A percentile compares a stretch with the other conserved stretches of the same genome.
Evolutionary conservation across 2,113 vertebrate species (phyloP).

Genomic region (Helogale parvula): DNA sequence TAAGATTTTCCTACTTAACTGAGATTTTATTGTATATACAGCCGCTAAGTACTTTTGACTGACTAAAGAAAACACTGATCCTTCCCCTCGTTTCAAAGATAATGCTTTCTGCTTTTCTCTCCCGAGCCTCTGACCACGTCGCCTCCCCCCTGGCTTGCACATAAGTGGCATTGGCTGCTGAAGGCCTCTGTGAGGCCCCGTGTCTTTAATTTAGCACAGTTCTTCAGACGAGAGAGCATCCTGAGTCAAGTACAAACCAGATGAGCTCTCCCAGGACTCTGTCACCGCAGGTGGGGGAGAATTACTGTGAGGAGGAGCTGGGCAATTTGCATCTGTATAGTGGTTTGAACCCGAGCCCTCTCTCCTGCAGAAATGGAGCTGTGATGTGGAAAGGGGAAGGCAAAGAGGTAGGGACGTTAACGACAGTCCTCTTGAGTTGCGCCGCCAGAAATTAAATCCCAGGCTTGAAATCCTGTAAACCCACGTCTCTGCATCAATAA

Average conservation of each 20-base stretch:
- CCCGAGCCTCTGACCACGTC: background rate
- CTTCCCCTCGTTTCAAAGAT: background rate
- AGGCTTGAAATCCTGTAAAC: background rate
- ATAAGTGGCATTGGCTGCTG: fast-evolving
- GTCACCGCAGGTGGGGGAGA: background rate
- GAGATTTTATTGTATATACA: background rate
- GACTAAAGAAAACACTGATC: background rate
- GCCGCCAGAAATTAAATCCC: background rate
- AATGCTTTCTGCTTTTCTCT: background rate
- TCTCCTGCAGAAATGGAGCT: background rate
- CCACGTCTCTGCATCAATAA: background rate
- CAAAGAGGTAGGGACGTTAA: fast-evolving
- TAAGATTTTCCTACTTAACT: background rate
- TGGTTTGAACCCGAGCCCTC: background rate
- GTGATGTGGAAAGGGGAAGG: background rate
- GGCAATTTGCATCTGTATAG: too few relatives aligned
- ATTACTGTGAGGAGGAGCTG: too few relatives aligned
- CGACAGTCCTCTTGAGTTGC: background rate
- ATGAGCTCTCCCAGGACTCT: background rate
- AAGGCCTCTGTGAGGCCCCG: background rate
- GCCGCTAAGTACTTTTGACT: background rate
- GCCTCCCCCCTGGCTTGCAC: too few relatives aligned
- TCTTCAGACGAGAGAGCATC: background rate
- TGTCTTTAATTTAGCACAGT: background rate
- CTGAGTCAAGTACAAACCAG: background rate